Conservation (phyloP, 1,140 invertebrate species). For the Mesaphorura yosii region DNA sequence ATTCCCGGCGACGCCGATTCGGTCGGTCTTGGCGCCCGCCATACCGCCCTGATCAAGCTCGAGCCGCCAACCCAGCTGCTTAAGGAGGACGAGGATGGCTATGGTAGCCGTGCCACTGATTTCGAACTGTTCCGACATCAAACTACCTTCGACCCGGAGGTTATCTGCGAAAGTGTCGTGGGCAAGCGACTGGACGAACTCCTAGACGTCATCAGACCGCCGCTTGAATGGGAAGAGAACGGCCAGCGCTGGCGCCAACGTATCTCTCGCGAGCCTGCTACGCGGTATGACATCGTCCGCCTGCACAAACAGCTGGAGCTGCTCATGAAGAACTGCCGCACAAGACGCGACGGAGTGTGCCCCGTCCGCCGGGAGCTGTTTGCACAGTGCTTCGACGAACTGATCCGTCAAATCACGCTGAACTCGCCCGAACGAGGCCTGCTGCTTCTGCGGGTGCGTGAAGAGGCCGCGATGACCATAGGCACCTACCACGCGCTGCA, state of each 20-base stretch:
- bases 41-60: no score
- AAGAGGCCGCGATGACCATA: constrained; percentile 51
- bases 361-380: neutral
- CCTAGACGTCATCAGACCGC: constrained; percentile 48
- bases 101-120: no score
- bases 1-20: no score
- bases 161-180: no score
- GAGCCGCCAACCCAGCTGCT: no score
- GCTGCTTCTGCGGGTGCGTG: constrained; percentile 45
- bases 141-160: no score
- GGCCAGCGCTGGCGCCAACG: constrained; percentile 34
- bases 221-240: constrained; percentile 46
- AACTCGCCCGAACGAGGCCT: constrained; percentile 52
- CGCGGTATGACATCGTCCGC: neutral
- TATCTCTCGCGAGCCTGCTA: constrained; percentile 26
- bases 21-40: no score
- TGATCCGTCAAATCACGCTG: constrained; percentile 52
- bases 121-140: no score
- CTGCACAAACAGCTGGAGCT: neutral
- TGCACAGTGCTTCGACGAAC: constrained; percentile 37
- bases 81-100: no score
- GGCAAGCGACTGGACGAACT: constrained; percentile 41
- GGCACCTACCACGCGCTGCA: constrained; percentile 49
- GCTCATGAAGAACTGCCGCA: neutral
- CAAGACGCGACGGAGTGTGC: constrained; percentile 1